Evolutionary conservation across 2,113 vertebrate species (phyloP), one percentile per base, ranked within the genome.

Genomic region (Cochlearius cochlearius): DNA sequence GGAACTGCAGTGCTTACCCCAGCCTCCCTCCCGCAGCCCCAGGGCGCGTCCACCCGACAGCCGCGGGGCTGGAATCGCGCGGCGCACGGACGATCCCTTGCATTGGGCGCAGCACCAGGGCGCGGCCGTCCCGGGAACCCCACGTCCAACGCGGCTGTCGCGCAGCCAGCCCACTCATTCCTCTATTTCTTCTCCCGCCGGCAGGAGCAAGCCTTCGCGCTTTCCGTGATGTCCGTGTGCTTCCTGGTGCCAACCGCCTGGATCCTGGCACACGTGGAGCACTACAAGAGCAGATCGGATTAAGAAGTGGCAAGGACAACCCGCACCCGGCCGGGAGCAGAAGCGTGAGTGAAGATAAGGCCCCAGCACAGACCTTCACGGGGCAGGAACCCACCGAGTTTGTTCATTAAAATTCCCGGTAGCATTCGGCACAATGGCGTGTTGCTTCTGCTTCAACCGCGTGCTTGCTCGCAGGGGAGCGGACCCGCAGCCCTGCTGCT

Each of bases 121-220:
- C 0, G 0, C 22, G 8, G 6, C 26, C 10, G 1, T 3, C 19
- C 69, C 56, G 3, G 36, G 47, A 36, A 3, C 27, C 49, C 76
- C 34, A 4, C 6, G 2, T 5, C 3, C 17, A 15, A 9, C 1
- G 4, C 3, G 27, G 43, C 67, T 8, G 7, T 18, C 2, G 1
- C 2, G 1, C 43, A 4, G 11, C 21, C 26, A 3, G 5, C 22
- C 18, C 43, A 0, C 53, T 30, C 14, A 68, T 8, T 4, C 9
- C 11, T 16, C n/a, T 1, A 0, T 13, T 21, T 45, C 78, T 13
- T 86, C 72, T 78, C 53, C 62, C 8, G 0, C 52, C 4, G 64
- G 11, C 97, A 99, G 99, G 98, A 99, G 26, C 97, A 99, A 73
- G 53, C 2, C 18, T 50, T 97, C 1, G 98, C 71, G 0, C 9